Evolutionary conservation across 1,140 invertebrate genomes (phyloP), one percentile per base, ranked within the genome.

Genomic region (Pomacea maculata): DNA sequence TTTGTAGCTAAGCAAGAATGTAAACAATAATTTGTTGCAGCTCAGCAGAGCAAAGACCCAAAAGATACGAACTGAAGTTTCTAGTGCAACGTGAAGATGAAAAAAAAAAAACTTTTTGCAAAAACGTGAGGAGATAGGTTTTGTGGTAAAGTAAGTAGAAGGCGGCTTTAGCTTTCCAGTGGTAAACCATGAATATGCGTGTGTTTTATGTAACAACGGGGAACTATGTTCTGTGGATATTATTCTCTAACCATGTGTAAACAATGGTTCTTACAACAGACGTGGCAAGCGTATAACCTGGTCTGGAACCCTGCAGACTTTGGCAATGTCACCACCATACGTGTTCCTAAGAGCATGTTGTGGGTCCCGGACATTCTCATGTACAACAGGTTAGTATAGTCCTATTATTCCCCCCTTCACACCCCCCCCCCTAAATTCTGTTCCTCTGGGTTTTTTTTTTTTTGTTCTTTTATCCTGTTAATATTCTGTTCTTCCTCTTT

Each of bases 331-430:
- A 95, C 95, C 91, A 96, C 98, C 92, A 94, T 99, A 84, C 93
- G 97, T 89, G 98, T 99, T 92, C 97, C 97, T 83, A 97, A 97
- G 80, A 95, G 97, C 91, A 95, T 96, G 92, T 94, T 99, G 90
- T 99, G 98, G 98, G 99, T 98, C 93, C 98, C 98, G 85, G 98
- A 99, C 92, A 97, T 99, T 87, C 95, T 99, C 85, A 97, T 99
- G 96, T 99, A 99, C 93, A 99, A 99, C 95, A 98, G 97, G 96
- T 97, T 73, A 81, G 76, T 57, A 68, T 45, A 17, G 11, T 0
- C 54, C 71, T 73, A 4, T 73, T 29, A 17, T 73, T 52, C 34
- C 71, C 29, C 34, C 71, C 34, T 52, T 73, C 71, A 45, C 34
- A 5, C 71, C 52, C 34, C 1, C 34, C 11, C 71, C 45, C 19